Conservation (phyloP, 53 echinoderm and acorn worm genomes). For the Apostichopus leukothele region DNA sequence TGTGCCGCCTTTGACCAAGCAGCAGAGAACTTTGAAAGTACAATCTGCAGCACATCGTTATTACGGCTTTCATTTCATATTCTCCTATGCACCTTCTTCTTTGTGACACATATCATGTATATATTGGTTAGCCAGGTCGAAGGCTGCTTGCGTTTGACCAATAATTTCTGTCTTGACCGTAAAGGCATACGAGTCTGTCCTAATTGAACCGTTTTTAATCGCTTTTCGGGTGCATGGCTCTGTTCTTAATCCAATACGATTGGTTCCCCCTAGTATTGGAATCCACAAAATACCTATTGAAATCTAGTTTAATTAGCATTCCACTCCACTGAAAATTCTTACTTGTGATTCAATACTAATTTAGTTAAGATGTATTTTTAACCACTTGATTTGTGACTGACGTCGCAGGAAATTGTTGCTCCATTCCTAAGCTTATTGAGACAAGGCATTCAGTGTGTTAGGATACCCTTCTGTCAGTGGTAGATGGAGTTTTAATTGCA, state of each 20-base stretch:
- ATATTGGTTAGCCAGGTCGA: not conserved
- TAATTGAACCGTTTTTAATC: slow-evolving; percentile 34
- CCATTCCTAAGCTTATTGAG: slow-evolving; percentile 24
- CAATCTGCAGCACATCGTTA: too few relatives aligned
- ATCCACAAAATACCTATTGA: not conserved
- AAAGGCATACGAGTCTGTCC: not conserved
- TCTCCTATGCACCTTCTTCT: too few relatives aligned
- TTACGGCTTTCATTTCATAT: too few relatives aligned
- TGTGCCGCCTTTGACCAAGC: too few relatives aligned
- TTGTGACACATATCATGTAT: too few relatives aligned
- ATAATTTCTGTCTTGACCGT: not conserved
- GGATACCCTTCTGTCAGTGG: slow-evolving; percentile 28
- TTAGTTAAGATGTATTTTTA: slow-evolving; percentile 36
- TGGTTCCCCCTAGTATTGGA: slow-evolving; percentile 1
- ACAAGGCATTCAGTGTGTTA: not conserved
- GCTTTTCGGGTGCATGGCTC: slow-evolving; percentile 1
- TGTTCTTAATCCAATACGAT: slow-evolving; percentile 40
- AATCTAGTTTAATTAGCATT: slow-evolving; percentile 41
- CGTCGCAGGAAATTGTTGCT: slow-evolving; percentile 45
- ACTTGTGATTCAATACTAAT: slow-evolving; percentile 42
- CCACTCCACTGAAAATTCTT: slow-evolving; percentile 22
- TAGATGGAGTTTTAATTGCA: slow-evolving; percentile 32
- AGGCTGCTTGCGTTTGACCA: slow-evolving; percentile 3
- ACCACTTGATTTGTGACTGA: slow-evolving; percentile 47
- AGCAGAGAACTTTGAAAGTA: too few relatives aligned